These are phyloP conservation scores for Dasysyrphus tricinctus DNA, from an alignment of 2,888 invertebrate species.

Conservation along the genomic window DNA sequence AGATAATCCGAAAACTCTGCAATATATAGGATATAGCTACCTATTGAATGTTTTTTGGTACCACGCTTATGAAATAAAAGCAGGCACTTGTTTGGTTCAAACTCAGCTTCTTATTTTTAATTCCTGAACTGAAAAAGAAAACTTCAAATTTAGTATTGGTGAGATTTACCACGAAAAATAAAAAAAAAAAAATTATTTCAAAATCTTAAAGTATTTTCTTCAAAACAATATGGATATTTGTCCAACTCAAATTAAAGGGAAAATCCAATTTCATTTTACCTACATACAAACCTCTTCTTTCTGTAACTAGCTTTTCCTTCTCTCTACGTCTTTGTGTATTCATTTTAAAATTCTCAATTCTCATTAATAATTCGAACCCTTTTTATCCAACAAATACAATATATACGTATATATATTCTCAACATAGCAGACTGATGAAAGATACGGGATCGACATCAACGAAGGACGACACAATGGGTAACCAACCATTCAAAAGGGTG, in stretches of 20 bases:
- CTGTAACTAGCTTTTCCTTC: neutral
- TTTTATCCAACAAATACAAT: constrained; percentile 27
- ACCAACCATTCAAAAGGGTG: constrained; percentile 20
- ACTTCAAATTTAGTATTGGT: too few relatives aligned
- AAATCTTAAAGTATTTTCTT: neutral
- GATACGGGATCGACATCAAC: constrained; percentile 1
- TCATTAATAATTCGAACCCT: constrained; percentile 62
- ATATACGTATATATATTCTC: neutral
- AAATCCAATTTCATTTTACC: neutral
- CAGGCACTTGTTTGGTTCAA: too few relatives aligned
- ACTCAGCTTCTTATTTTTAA: too few relatives aligned
- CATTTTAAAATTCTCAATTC: constrained; percentile 51
- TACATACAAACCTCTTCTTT: neutral
- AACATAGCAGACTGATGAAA: neutral
- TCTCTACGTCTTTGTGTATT: neutral
- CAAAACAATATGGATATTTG: neutral
- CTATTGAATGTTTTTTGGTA: too few relatives aligned
- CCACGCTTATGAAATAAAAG: too few relatives aligned
- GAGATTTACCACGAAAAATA: too few relatives aligned
- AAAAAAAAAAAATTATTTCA: neutral
- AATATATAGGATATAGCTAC: too few relatives aligned
- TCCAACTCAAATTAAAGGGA: neutral
- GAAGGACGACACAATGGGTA: constrained; percentile 9
- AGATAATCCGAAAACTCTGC: too few relatives aligned
- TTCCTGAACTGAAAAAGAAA: too few relatives aligned